These are phyloP conservation scores for Pocillopora meandrina DNA, from an alignment of 92 coral and sea anemone species.

Conservation along the genomic window DNA sequence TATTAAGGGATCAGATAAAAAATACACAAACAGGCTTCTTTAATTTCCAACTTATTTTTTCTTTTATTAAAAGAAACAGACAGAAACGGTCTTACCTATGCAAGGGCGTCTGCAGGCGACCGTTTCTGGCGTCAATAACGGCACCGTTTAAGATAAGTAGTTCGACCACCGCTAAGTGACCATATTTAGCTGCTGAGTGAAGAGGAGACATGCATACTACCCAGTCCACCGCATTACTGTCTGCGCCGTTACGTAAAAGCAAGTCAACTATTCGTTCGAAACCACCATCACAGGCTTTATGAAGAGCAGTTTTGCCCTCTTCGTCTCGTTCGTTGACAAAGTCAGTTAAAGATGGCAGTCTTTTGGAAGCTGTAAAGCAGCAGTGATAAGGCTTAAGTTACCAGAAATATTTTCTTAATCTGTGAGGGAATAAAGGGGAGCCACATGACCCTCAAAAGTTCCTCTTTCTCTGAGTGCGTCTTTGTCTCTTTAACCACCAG, in stretches of 20 bases:
- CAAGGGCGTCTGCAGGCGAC: constrained; percentile 54
- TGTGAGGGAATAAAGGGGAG: neutral
- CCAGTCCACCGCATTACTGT: constrained; percentile 37
- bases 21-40: neutral
- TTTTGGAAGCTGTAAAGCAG: neutral
- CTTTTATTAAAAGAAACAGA: too few relatives aligned
- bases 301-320: constrained; percentile 63
- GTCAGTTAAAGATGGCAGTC: neutral
- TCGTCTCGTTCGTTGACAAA: constrained; percentile 25
- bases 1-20: neutral
- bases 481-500: too few relatives aligned
- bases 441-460: too few relatives aligned
- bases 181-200: constrained; percentile 73
- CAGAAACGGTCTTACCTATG: constrained; percentile 49
- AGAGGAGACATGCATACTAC: constrained; percentile 51
- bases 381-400: neutral
- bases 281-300: constrained; percentile 56
- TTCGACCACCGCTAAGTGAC: constrained; percentile 61
- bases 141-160: constrained; percentile 56
- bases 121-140: constrained; percentile 49
- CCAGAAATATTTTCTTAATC: neutral
- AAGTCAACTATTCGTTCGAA: constrained; percentile 46
- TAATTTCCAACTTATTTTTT: neutral
- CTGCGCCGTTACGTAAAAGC: constrained; percentile 51
- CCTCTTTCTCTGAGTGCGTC: too few relatives aligned